Percentiles rank a stretch among this genome's conserved stretches.
These are phyloP conservation scores for Agapornis canus DNA, from an alignment of 2,797 vertebrate genomes.

Conservation along the genomic window DNA sequence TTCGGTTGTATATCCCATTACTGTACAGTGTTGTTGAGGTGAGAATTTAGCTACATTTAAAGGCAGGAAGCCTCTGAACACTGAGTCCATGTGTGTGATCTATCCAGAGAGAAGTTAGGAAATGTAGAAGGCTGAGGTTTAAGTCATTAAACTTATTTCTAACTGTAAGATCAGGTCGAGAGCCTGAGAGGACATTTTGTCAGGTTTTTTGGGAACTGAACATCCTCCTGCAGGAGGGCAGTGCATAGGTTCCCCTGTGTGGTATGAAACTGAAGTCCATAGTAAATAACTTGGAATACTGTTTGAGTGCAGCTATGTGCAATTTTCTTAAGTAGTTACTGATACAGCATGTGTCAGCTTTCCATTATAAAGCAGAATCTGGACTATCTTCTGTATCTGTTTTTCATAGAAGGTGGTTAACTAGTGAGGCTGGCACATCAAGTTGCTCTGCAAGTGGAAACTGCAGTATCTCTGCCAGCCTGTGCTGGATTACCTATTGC, in stretches of 20 bases:
- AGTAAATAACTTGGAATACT: neutral
- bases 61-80: neutral
- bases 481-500: neutral
- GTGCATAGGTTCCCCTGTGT: rapidly evolving
- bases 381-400: neutral
- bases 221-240: neutral
- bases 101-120: neutral
- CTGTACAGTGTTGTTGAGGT: neutral
- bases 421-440: neutral
- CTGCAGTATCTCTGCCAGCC: neutral
- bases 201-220: neutral
- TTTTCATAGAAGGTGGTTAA: neutral
- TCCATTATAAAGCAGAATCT: neutral
- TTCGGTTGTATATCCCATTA: neutral
- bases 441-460: constrained; percentile 7
- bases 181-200: neutral
- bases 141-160: neutral
- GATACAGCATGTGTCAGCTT: neutral
- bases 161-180: neutral
- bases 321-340: neutral
- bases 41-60: neutral
- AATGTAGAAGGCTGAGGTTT: neutral
- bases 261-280: neutral
- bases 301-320: neutral
- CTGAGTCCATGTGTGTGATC: neutral